Conservation (phyloP, 1,140 invertebrate genomes). For the Amphibalanus amphitrite region DNA sequence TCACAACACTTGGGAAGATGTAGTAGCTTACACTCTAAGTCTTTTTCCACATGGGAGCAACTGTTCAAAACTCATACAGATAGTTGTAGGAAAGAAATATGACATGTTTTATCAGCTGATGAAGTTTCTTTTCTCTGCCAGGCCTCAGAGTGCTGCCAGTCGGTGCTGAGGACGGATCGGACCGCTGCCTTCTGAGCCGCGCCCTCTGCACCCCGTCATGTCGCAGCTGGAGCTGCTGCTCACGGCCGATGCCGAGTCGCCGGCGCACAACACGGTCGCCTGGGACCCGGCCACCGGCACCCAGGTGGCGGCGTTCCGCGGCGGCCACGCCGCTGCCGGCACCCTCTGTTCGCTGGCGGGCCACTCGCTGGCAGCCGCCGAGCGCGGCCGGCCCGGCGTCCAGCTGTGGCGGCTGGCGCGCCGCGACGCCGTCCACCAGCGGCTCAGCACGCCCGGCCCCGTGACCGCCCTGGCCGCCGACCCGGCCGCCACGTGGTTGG, state of each 20-base stretch:
- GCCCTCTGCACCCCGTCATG: no score
- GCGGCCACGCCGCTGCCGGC: background rate
- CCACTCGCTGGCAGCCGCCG: background rate
- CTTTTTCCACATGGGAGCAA: no score
- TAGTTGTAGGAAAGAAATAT: no score
- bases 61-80: no score
- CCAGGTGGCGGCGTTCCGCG: background rate
- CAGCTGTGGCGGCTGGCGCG: background rate
- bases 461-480: background rate
- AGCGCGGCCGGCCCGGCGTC: background rate
- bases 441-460: background rate
- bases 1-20: no score
- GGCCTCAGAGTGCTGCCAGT: no score
- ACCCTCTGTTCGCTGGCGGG: background rate
- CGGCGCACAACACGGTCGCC: conserved; percentile 1
- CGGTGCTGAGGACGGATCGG: no score
- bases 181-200: no score
- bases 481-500: background rate
- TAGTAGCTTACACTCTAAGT: no score
- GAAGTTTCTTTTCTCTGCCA: no score
- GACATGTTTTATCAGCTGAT: no score
- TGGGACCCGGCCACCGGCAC: background rate
- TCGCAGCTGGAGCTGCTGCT: conserved; percentile 1
- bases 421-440: background rate
- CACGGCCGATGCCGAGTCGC: background rate